phyloP scores from a whole-genome alignment of 2,888 invertebrate species.

The Drosophila borealis region DNA sequence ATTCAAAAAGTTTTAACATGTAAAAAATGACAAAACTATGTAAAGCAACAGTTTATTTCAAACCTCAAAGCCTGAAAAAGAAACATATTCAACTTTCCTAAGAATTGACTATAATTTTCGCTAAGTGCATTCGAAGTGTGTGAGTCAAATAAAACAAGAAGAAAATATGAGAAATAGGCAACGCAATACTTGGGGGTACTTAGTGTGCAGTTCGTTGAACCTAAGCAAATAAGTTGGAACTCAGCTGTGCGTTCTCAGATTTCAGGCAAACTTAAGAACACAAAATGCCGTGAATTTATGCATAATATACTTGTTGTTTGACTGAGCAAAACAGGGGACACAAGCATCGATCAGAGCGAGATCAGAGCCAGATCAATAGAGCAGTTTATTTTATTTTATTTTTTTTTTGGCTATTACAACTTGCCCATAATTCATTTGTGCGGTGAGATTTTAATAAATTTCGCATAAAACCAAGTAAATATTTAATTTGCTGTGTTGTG shows the following conservation, averaged over 20 bases:
- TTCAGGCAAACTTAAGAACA: constrained; percentile 44
- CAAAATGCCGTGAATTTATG: constrained; percentile 63
- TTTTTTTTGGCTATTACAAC: constrained; percentile 16
- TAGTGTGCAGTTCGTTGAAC: constrained; percentile 45
- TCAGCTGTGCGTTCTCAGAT: constrained; percentile 20
- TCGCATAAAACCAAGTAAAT: constrained; percentile 67
- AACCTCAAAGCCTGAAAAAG: neutral
- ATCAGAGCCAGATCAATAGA: constrained; percentile 31
- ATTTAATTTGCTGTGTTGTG: constrained; percentile 75
- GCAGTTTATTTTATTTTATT: constrained; percentile 1
- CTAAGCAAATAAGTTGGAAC: neutral
- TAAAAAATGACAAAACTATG: neutral
- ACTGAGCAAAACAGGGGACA: constrained; percentile 38
- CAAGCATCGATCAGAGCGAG: constrained; percentile 65
- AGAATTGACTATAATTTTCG: constrained; percentile 10
- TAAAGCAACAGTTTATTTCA: neutral
- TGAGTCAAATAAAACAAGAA: constrained; percentile 26
- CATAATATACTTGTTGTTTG: constrained; percentile 59
- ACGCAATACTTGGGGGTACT: constrained; percentile 37
- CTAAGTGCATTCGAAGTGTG: constrained; percentile 41
- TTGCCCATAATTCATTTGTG: constrained; percentile 56
- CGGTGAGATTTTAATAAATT: constrained; percentile 66
- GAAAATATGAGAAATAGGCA: constrained; percentile 52
- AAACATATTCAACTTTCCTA: neutral
- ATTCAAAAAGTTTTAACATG: no score